These are phyloP conservation scores for Listronotus bonariensis DNA, from an alignment of 1,140 invertebrate genomes.

Conservation along the genomic window DNA sequence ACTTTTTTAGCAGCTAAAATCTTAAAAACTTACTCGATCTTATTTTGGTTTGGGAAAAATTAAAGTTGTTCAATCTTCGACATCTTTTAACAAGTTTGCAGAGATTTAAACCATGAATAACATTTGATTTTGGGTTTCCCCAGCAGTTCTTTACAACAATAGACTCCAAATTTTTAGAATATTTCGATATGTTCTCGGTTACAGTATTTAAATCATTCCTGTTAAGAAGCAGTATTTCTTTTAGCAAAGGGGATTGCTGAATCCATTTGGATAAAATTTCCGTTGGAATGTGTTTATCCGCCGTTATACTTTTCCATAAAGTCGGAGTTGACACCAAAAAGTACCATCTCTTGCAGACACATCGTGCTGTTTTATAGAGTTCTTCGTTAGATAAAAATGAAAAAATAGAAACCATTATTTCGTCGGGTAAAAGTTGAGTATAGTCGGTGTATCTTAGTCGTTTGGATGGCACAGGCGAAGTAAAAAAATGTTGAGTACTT, in stretches of 20 bases:
- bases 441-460: slow-evolving; percentile 26
- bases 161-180: slow-evolving; percentile 23
- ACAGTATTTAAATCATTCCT: slow-evolving; percentile 38
- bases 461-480: slow-evolving; percentile 9
- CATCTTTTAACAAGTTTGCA: slow-evolving; percentile 35
- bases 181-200: slow-evolving; percentile 17
- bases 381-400: slow-evolving; percentile 36
- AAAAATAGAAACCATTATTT: slow-evolving; percentile 40
- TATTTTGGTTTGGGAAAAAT: slow-evolving; percentile 35
- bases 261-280: slow-evolving; percentile 37
- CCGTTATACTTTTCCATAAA: slow-evolving; percentile 38
- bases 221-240: slow-evolving; percentile 24
- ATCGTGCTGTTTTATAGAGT: slow-evolving; percentile 32
- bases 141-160: slow-evolving; percentile 37
- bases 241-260: slow-evolving; percentile 36
- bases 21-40: slow-evolving; percentile 38
- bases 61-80: slow-evolving; percentile 26
- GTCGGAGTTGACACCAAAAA: slow-evolving; percentile 27
- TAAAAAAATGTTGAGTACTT: no score
- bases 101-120: slow-evolving; percentile 23
- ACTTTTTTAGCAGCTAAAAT: slow-evolving; percentile 17
- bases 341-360: slow-evolving; percentile 36
- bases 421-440: slow-evolving; percentile 34
- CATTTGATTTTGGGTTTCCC: slow-evolving; percentile 15
- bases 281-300: slow-evolving; percentile 29